Evolutionary conservation across 2,113 vertebrate species (phyloP).

Genomic region (Eidolon helvum): DNA sequence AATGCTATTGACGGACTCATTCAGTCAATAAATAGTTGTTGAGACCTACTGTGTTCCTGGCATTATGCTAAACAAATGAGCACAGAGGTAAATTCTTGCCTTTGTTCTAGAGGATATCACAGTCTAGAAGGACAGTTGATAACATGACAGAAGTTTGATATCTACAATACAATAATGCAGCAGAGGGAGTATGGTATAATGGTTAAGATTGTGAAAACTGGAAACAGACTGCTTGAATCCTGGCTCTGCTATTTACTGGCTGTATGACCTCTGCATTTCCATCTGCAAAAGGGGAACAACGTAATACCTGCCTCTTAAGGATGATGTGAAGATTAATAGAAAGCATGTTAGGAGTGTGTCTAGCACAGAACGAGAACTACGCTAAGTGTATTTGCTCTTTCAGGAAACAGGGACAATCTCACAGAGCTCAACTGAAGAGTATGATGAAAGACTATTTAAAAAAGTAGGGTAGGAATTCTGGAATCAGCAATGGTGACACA

Average conservation of each 20-base stretch:
- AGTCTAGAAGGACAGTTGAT: neutral
- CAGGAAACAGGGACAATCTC: neutral
- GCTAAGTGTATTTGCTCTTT: neutral
- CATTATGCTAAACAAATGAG: neutral
- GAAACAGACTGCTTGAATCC: neutral
- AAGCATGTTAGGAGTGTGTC: neutral
- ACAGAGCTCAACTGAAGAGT: neutral
- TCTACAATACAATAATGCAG: neutral
- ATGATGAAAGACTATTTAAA: neutral
- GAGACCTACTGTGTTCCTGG: neutral
- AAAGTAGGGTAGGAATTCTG: neutral
- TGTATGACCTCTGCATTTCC: neutral
- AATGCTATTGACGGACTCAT: neutral
- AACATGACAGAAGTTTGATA: neutral
- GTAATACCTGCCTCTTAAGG: neutral
- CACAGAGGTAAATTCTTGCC: neutral
- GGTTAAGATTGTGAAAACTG: fast-evolving
- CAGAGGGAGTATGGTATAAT: neutral
- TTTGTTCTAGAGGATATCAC: neutral
- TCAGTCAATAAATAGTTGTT: neutral
- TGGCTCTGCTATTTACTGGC: neutral
- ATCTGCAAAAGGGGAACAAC: neutral
- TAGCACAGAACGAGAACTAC: neutral
- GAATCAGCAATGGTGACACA: neutral
- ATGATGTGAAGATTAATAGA: neutral